phyloP scores from a whole-genome alignment of 2,888 invertebrate species.

The Calliphora vomitoria region DNA sequence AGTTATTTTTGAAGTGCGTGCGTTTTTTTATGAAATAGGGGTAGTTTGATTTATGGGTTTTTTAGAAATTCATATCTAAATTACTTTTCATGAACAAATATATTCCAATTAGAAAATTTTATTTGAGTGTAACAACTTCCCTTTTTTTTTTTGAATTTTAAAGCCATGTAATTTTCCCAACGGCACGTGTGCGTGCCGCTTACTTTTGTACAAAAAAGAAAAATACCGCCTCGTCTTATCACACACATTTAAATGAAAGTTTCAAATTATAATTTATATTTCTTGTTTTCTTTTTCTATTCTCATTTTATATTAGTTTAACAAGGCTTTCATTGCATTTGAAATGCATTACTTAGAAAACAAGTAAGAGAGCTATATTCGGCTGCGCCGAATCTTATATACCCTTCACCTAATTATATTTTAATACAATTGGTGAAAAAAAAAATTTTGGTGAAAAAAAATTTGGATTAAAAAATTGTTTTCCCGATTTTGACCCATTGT shows the following conservation, averaged over 20 bases:
- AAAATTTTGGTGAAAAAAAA: no score
- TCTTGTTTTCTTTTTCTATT: no score
- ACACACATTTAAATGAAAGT: conserved; percentile 58
- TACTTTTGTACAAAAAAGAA: background rate
- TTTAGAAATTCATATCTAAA: conserved; percentile 23
- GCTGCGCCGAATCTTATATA: no score
- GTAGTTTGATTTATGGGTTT: conserved; percentile 32
- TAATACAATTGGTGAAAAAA: no score
- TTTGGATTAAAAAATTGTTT: no score
- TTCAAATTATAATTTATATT: conserved; percentile 35
- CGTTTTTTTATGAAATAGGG: conserved; percentile 6
- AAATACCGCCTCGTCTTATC: conserved; percentile 31
- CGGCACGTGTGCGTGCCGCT: conserved; percentile 60
- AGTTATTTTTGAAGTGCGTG: background rate
- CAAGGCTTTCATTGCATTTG: background rate
- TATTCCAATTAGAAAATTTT: conserved; percentile 51
- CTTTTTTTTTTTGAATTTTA: background rate
- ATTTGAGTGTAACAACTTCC: conserved; percentile 51
- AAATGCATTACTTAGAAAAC: background rate
- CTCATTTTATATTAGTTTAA: background rate
- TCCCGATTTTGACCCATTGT: no score
- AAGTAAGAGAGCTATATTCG: no score
- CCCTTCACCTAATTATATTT: no score
- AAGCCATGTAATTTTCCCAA: conserved; percentile 23
- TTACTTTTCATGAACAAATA: conserved; percentile 28